Base-by-base conservation (phyloP, 1,140 invertebrate genomes). In the Pectinophora gossypiella region DNA sequence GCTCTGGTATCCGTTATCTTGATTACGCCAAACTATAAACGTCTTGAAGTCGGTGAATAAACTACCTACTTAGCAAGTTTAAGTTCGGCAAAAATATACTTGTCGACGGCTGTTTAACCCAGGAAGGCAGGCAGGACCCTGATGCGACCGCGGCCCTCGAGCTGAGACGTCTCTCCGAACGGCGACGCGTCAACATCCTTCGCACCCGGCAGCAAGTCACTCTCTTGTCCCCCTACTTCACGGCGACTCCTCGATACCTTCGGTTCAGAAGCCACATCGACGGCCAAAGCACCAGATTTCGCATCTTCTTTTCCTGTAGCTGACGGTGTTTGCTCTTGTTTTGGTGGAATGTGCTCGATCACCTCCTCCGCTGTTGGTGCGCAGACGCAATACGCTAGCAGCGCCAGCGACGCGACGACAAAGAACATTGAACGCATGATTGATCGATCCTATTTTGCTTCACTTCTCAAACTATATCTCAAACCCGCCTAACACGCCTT, bases 261-360 rank as follows among this genome's bases (percentile, higher is more conserved):
- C 13, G 18, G 19, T 12, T 70, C 62, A 61, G 63, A 69, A 74
- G 60, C 74, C 74, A 49, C 64, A 79, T 20, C 65, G 62, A 51
- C 63, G 64, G 0, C 83, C 83, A 47, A 69, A 86, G 72, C 80
- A 83, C 71, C 76, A 77, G 74, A 86, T 19, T 22, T 65, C 71
- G 64, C 68, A 76, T 16, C 75, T 59, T 63, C 65, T 72, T 65
- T 81, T 80, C 61, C 73, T 72, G 68, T 86, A 86, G 60, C 72
- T 83, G 70, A 84, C 61, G 68, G 83, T 86, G 64, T 86, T 83
- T 42, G 64, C 45, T 58, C 76, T 55, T 35, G 59, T 71, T 73
- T 82, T 83, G 47, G 65, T 6, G 78, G 78, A 56, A 84, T 82
- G 64, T 76, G 72, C 60, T 84, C 71, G 63, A 84, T 84, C 67